Base-by-base conservation (phyloP, 2,113 vertebrate genomes). In the Callionymus lyra region DNA sequence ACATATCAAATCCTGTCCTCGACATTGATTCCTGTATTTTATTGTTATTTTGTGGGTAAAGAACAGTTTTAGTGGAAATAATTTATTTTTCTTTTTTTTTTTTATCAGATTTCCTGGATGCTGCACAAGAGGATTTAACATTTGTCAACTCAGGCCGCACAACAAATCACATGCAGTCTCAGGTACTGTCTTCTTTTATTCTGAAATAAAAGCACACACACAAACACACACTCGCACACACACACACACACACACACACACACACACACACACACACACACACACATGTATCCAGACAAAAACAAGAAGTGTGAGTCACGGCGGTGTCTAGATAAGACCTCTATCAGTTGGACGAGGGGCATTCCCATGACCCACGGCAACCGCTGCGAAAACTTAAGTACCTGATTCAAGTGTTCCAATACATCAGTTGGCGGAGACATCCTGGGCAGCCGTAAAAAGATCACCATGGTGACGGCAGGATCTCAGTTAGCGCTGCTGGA, bases 121-220 rank as follows among this genome's bases (percentile, higher is more conserved):
- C 54, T 48, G 54, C 27, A 14, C 13, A 16, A 5, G 42, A 39
- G 21, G 48, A 37, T 33, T 50, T 67, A 32, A 64, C 10, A 38
- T 47, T 59, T 35, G 33, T 38, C 19, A 44, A 40, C 41, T 38
- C 56, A 68, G 47, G 57, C 70, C 51, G 21, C 38, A 36, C 16
- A 56, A 52, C 68, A 51, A 74, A 80, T 64, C 79, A 68, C 77
- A 85, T 87, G 85, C 82, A 85, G 76, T 72, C 83, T 50, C 82
- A 87, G 84, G 85, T 87, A 81, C 54, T 47, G 2, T 11, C 35
- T 43, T 44, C 16, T 16, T 34, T 6, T 9, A 50, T 48, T 53
- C 3, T 18, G 45, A 41, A 19, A 5, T 38, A 16, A 10, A 18
- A 8, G 17, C 15, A 37, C 10, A 6, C 4, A 41, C 18, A 41